Conservation (phyloP, 2,797 vertebrate species). For the Malacoraja senta region DNA sequence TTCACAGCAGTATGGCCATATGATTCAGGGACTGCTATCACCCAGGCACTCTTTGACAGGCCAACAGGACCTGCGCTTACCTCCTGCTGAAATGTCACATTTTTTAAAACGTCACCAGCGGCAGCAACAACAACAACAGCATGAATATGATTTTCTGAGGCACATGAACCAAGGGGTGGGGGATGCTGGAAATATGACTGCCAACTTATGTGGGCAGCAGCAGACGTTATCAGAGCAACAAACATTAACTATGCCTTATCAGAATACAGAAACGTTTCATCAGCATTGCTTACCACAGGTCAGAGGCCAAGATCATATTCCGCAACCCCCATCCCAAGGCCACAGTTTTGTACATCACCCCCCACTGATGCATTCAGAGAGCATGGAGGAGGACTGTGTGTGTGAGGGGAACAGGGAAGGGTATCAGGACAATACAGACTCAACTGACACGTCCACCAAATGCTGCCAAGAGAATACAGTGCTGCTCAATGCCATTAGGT, state of each 20-base stretch:
- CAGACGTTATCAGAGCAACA: conserved; percentile 57
- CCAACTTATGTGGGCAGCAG: conserved; percentile 44
- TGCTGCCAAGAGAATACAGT: conserved; percentile 59
- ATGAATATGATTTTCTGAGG: conserved; percentile 77
- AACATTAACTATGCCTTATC: conserved; percentile 60
- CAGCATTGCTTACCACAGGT: conserved; percentile 79
- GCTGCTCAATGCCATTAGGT: conserved; percentile 50
- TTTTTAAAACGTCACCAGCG: conserved; percentile 78
- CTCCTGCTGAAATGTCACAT: conserved; percentile 79
- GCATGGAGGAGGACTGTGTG: conserved; percentile 91
- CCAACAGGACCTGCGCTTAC: conserved; percentile 79
- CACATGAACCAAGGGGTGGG: conserved; percentile 73
- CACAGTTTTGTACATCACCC: conserved; percentile 56
- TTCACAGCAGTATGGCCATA: conserved; percentile 79
- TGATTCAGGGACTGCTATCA: conserved; percentile 90
- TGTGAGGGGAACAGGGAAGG: conserved; percentile 58
- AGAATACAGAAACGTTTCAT: conserved; percentile 60
- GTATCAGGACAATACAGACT: conserved; percentile 62
- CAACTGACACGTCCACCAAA: conserved; percentile 62
- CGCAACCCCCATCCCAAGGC: conserved; percentile 38
- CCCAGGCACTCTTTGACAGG: conserved; percentile 91
- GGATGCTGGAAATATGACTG: conserved; percentile 57
- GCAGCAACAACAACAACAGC: conserved; percentile 64
- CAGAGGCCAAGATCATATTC: conserved; percentile 70
- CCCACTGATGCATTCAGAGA: conserved; percentile 78